A percentile compares a stretch with the other conserved stretches of the same genome.
phyloP scores from a whole-genome alignment of 2,888 invertebrate species.

The Nemoura dubitans region DNA sequence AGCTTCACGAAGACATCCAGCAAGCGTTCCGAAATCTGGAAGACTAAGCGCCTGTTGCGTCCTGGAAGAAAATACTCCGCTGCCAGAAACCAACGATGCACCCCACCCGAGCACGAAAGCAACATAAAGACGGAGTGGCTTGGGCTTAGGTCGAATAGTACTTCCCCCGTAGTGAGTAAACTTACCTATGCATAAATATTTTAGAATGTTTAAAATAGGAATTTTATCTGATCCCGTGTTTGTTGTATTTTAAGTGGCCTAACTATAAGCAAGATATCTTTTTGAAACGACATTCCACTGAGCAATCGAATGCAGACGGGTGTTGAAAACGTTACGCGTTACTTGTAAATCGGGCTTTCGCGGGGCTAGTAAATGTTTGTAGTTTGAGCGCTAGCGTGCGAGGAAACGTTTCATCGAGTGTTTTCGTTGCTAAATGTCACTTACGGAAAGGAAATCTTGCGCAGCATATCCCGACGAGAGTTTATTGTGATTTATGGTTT shows the following conservation, averaged over 20 bases:
- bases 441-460: constrained; percentile 29
- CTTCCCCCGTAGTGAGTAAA: constrained; percentile 38
- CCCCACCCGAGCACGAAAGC: constrained; percentile 26
- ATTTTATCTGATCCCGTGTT: constrained; percentile 38
- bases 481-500: constrained; percentile 39
- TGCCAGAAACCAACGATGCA: constrained; percentile 23
- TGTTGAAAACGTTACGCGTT: background rate
- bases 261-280: background rate
- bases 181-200: background rate
- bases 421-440: constrained; percentile 26
- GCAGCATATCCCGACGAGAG: constrained; percentile 34
- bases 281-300: constrained; percentile 33
- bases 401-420: constrained; percentile 28
- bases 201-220: constrained; percentile 35
- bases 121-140: constrained; percentile 19
- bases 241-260: constrained; percentile 20
- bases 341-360: too few species aligned
- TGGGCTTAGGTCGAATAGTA: constrained; percentile 33
- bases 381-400: background rate
- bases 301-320: background rate
- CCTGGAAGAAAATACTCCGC: constrained; percentile 37
- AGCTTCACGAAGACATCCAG: constrained; percentile 95
- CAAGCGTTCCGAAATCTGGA: constrained; percentile 98
- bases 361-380: background rate
- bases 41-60: constrained; percentile 71